Evolutionary conservation across 2,888 invertebrate species (phyloP).

Genomic region (Orthosia gothica): DNA sequence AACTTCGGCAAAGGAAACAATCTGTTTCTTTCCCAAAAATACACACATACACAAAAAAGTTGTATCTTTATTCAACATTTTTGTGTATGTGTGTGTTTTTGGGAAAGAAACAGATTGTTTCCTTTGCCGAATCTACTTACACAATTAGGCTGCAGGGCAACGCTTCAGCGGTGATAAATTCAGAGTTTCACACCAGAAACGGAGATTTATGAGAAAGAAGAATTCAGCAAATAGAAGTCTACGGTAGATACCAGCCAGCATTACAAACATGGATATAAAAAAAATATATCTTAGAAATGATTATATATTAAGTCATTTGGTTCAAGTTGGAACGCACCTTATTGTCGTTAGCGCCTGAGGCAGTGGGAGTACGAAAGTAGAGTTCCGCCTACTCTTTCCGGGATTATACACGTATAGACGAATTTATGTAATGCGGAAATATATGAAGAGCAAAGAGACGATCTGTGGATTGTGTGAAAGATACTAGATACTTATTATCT

Average conservation of each 20-base stretch:
- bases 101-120: too few species aligned
- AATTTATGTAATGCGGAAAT: constrained; percentile 14
- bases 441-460: not conserved
- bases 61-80: too few species aligned
- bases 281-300: not conserved
- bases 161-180: not conserved
- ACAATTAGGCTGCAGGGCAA: too few species aligned
- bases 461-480: not conserved
- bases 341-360: not conserved
- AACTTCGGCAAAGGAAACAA: too few species aligned
- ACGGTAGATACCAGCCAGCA: not conserved
- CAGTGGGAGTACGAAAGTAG: constrained; percentile 24
- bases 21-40: too few species aligned
- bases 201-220: not conserved
- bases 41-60: too few species aligned
- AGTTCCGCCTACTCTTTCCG: constrained; percentile 25
- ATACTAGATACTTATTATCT: not conserved
- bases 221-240: not conserved
- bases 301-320: not conserved
- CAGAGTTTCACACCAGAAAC: not conserved
- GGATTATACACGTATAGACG: constrained; percentile 6
- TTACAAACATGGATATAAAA: not conserved
- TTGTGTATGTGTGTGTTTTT: too few species aligned
- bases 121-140: too few species aligned
- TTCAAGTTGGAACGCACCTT: not conserved